Base-by-base conservation (phyloP, 2,113 vertebrate genomes). In the Peromyscus maniculatus region DNA sequence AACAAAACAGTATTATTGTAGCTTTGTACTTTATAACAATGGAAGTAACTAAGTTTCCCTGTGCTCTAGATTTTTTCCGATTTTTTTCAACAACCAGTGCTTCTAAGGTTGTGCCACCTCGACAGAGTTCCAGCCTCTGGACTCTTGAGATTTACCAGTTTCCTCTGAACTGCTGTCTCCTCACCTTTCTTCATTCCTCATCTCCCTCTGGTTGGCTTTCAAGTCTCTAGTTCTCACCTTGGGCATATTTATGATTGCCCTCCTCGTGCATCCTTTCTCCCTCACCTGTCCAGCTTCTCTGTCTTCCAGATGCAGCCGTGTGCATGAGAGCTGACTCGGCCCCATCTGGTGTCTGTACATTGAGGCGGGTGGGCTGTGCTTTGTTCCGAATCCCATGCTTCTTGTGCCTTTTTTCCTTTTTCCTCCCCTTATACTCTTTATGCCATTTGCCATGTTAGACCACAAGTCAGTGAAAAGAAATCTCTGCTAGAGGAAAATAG, bases 401-500 rank as follows among this genome's bases (percentile, higher is more conserved):
- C 93, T 33, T 78, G 26, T 83, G 69, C 67, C n/a, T 7, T 86
- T 33, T 77, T 59, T 52, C 5, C 71, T 79, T 71, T 55, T 12
- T 15, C 46, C 52, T 26, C 83, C 87, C 17, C 72, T 36, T 89
- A 43, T 39, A 4, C 66, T 75, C 66, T 77, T 89, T 92, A 46
- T 36, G 0, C 74, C 82, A 74, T 83, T 97, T 36, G 64, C 57
- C 46, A 55, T 52, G 39, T 91, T 69, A 90, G 33, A 66, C 31
- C 64, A 62, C 79, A 96, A 59, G 57, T 72, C 64, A 7, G 59
- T 94, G 88, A 74, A 95, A 80, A 93, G 77, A 64, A 87, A 71
- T 77, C 33, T 96, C 55, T 94, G 55, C 77, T 90, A 55, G 55
- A 39, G 46, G n/a, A 86, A 69, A 91, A 7, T 95, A 77, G 24